Evolutionary conservation across 2,113 vertebrate genomes (phyloP).

Genomic region (Cyanistes caeruleus): DNA sequence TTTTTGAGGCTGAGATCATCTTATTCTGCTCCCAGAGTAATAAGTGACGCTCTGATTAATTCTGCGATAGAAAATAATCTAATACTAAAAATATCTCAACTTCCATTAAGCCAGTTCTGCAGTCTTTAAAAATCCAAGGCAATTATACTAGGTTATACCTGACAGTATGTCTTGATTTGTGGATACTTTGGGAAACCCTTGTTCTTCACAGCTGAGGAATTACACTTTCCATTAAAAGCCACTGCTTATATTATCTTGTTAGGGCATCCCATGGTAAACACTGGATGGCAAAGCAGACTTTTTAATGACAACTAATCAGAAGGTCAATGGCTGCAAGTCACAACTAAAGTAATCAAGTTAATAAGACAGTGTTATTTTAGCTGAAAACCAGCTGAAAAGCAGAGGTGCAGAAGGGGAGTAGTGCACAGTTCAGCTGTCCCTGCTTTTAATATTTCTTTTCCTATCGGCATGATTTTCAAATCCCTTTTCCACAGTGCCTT

Average conservation of each 20-base stretch:
- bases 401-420: background rate
- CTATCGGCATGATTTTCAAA: background rate
- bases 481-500: background rate
- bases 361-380: background rate
- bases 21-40: slow-evolving; percentile 42
- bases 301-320: slow-evolving; percentile 22
- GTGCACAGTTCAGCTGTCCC: background rate
- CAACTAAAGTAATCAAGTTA: background rate
- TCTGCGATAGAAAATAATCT: slow-evolving; percentile 38
- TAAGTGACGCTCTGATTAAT: slow-evolving; percentile 57
- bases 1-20: slow-evolving; percentile 25
- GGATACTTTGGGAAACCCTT: slow-evolving; percentile 36
- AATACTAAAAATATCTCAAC: slow-evolving; percentile 64
- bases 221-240: background rate
- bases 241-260: background rate
- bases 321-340: slow-evolving; percentile 40
- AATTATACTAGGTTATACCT: slow-evolving; percentile 25
- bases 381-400: background rate
- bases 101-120: slow-evolving; percentile 31
- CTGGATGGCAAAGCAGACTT: background rate
- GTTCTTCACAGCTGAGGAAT: slow-evolving; percentile 40
- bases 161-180: slow-evolving; percentile 56
- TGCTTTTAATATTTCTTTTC: background rate
- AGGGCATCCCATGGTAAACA: background rate
- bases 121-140: slow-evolving; percentile 43